Conservation (phyloP, 2,888 invertebrate species). For the Drosophila diplacantha region DNA sequence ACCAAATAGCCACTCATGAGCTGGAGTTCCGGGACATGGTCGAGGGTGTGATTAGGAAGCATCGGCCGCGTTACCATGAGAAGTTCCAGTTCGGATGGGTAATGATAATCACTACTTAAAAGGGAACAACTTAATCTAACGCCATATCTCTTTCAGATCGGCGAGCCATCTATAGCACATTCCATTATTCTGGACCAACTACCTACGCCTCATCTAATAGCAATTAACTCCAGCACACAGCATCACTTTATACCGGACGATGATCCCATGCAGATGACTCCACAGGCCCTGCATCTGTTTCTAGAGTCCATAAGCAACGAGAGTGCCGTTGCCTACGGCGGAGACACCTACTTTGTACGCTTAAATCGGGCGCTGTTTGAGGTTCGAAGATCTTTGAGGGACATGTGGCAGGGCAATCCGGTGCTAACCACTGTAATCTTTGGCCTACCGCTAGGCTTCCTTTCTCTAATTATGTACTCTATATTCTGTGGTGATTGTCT, state of each 20-base stretch:
- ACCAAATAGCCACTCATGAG: conserved; percentile 88
- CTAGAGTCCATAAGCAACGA: conserved; percentile 83
- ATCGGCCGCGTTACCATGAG: conserved; percentile 88
- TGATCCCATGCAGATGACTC: conserved; percentile 88
- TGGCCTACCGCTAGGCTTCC: conserved; percentile 94
- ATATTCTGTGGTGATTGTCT: conserved; percentile 97
- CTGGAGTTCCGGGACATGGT: conserved; percentile 90
- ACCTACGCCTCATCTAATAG: conserved; percentile 90
- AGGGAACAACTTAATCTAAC: background rate
- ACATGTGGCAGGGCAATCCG: conserved; percentile 96
- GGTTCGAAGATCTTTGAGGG: conserved; percentile 85
- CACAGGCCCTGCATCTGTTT: conserved; percentile 80
- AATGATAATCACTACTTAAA: conserved; percentile 20
- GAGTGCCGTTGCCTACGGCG: conserved; percentile 90
- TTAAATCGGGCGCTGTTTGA: conserved; percentile 91
- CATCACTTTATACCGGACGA: conserved; percentile 95
- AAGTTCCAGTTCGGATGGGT: conserved; percentile 96
- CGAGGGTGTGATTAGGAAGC: conserved; percentile 85
- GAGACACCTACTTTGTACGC: conserved; percentile 86
- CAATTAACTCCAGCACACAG: conserved; percentile 94
- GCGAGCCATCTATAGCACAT: conserved; percentile 92
- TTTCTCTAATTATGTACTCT: conserved; percentile 95
- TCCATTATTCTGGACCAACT: conserved; percentile 93
- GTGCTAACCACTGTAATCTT: conserved; percentile 95
- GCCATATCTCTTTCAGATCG: conserved; percentile 79